phyloP scores from a whole-genome alignment of 2,113 vertebrate species.

The Mesoclemmys tuberculata region DNA sequence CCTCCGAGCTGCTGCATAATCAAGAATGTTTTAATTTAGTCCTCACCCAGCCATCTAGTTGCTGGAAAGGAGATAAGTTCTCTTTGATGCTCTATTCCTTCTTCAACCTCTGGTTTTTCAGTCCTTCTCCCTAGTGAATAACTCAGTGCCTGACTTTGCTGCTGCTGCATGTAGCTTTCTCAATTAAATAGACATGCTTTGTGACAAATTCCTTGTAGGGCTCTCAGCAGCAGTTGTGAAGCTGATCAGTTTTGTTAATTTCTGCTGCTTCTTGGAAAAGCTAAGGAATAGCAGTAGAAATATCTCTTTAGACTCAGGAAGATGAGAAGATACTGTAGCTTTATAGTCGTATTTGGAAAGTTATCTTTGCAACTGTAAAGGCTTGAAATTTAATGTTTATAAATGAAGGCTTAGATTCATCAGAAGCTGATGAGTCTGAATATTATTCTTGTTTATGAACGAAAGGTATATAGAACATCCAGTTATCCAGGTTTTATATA shows the following conservation, averaged over 20 bases:
- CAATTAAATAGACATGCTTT: background rate
- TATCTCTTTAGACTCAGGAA: accelerated
- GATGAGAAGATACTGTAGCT: background rate
- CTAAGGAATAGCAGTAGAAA: background rate
- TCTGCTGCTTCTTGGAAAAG: background rate
- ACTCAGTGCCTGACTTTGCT: background rate
- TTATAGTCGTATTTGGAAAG: background rate
- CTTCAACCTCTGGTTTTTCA: accelerated
- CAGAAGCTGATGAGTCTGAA: background rate
- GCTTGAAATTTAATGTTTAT: background rate
- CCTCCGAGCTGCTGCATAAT: background rate
- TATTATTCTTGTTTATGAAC: background rate
- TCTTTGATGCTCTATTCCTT: background rate
- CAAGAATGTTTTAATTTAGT: background rate
- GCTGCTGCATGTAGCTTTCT: background rate
- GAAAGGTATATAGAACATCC: background rate
- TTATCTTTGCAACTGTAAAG: background rate
- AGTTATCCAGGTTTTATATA: background rate
- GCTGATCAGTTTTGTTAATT: background rate
- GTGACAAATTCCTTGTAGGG: background rate
- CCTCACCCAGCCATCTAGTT: background rate
- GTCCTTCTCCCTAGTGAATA: background rate
- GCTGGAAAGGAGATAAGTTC: background rate
- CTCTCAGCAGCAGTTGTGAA: background rate
- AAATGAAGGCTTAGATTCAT: background rate